Base-by-base conservation (phyloP, 2,888 invertebrate species). In the Penaeus monodon region DNA sequence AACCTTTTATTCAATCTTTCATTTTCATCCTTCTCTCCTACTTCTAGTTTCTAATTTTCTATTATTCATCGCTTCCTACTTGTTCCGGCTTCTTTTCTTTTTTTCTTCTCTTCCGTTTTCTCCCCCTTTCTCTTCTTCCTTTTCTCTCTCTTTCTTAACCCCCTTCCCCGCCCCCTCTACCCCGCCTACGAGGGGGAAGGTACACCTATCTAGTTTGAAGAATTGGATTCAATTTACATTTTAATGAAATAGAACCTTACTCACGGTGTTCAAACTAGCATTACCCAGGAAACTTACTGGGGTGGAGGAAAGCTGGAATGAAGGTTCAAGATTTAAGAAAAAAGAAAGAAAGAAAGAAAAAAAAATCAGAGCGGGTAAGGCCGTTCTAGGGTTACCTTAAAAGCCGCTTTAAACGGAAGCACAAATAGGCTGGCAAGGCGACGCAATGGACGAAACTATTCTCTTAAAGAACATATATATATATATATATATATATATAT, bases 201-300 rank as follows among this genome's bases (percentile, higher is more conserved):
- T 88, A 88, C 84, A 80, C 84, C 88, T 88, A 49, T 80, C 81
- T 80, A 78, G 88, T 88, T 88, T 88, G 88, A 88, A 85, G 85
- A 88, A 88, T 88, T 85, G 85, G 77, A 85, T 81, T 85, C 85
- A 85, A 88, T 88, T 88, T 88, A 85, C 88, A 88, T 88, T 88
- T 85, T 85, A 88, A 88, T 88, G 85, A 88, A 88, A 88, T 78
- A 81, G 85, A 77, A 63, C 85, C 81, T 85, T 82, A 73, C 86
- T 49, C 66, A 68, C 80, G 88, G 57, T 66, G 81, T 70, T 85
- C 77, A 81, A 76, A 70, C 79, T 63, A 27, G 44, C 84, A 84
- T 77, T 68, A 65, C 66, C 49, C 49, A 10, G 49, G 49, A 12
- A 49, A 14, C 49, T 49, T 49, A 49, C 49, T 49, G 49, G 49